Evolutionary conservation across 1,140 invertebrate species (phyloP).

Genomic region (Glomeris maerens): DNA sequence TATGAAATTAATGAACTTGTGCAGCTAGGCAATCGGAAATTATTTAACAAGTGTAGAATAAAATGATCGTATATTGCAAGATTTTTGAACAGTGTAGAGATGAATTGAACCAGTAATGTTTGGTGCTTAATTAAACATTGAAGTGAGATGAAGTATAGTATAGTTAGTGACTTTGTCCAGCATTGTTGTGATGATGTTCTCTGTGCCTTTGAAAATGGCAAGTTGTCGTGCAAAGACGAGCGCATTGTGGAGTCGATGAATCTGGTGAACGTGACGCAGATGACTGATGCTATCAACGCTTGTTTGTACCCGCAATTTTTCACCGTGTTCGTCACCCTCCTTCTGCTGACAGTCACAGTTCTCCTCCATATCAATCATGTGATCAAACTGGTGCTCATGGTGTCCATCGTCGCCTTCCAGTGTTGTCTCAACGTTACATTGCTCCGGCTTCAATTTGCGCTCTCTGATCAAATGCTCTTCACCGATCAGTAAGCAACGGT

Average conservation of each 20-base stretch:
- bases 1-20: no score
- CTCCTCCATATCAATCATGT: slow-evolving; percentile 56
- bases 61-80: no score
- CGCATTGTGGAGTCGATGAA: slow-evolving; percentile 11
- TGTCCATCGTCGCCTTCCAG: slow-evolving; percentile 43
- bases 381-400: slow-evolving; percentile 47
- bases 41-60: no score
- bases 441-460: slow-evolving; percentile 37
- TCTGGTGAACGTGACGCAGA: not conserved
- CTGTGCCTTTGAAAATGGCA: not conserved
- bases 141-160: not conserved
- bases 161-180: slow-evolving; percentile 1
- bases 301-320: slow-evolving; percentile 60
- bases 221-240: slow-evolving; percentile 8
- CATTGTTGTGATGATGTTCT: not conserved
- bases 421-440: slow-evolving; percentile 45
- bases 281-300: not conserved
- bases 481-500: no score
- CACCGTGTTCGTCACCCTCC: slow-evolving; percentile 51
- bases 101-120: no score
- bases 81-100: no score
- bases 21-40: no score
- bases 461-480: slow-evolving; percentile 17
- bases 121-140: no score
- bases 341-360: slow-evolving; percentile 51